Evolutionary conservation across 2,113 vertebrate species (phyloP), one percentile per base, ranked within the genome.

Genomic region (Nanger granti): DNA sequence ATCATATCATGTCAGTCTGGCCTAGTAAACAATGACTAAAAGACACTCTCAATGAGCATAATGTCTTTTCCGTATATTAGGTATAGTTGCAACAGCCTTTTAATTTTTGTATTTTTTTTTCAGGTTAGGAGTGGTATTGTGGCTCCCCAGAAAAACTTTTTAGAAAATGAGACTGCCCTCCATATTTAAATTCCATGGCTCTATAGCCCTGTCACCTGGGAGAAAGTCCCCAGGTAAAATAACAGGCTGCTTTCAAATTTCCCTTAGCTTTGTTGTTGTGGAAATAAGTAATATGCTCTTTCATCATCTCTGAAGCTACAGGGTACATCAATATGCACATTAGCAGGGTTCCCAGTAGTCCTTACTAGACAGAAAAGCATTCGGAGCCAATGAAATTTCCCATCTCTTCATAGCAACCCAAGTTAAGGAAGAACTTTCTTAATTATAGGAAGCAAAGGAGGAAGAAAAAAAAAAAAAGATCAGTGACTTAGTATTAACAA

Each of bases 1-100:
- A 99, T 99, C 99, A 99, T 99, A 99, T 99, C 99, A 99, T 99
- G 99, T 99, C 99, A 99, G 99, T 98, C 98, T 95, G 82, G 98
- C 97, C 98, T 99, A 99, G 99, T 99, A 99, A 99, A 99, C 99
- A 99, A 97, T 89, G 97, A 98, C 98, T 98, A 98, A 98, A 98
- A 98, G 95, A 98, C 96, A 98, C 96, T 97, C 79, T 93, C 64
- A 97, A 93, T 83, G 96, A 91, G 95, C 95, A 97, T 98, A 98
- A 97, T 95, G 83, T 80, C 91, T 98, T 93, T 96, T 86, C 93
- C 89, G 97, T 98, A 98, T 98, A 98, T 98, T 91, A 97, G 96
- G 59, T 88, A 95, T 90, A 94, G 80, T 59, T 91, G 98, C 82
- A 95, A 90, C 4, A 84, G 80, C 57, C 31, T 94, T 95, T 95